Base-by-base conservation (phyloP, 2,113 vertebrate species). In the Pedionomus torquatus region DNA sequence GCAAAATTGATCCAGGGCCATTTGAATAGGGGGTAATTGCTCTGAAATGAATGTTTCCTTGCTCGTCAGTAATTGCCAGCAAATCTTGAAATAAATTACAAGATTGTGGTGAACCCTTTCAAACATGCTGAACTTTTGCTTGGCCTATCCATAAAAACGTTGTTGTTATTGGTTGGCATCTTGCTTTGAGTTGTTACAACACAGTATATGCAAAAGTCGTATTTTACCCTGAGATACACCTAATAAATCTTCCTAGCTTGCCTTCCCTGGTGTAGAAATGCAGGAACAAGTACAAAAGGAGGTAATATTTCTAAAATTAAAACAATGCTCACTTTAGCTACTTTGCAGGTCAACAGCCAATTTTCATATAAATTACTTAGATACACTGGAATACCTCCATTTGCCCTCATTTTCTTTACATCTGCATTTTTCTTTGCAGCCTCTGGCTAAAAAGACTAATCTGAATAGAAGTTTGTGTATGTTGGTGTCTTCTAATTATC, bases 341-440 rank as follows among this genome's bases (percentile, higher is more conserved):
- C 44, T 92, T 92, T 96, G 90, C 58, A 48, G n/a, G 82, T 92
- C 71, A 86, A 55, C 79, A 61, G 37, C 69, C 4, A 0, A 96
- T 98, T 98, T 98, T 95, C 95, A 86, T 97, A 79, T 95, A 96
- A 97, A 96, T 96, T 4, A 95, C 75, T 95, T 81, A 16, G 44
- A 46, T 81, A 35, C 25, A 33, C 37, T 85, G 52, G 93, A 90
- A 87, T 51, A 52, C 70, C 37, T 77, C 48, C 28, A 4, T 86
- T 83, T 76, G 30, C 58, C 87, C 30, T 69, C 52, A 26, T 74
- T 18, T 52, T 55, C 54, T 55, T 44, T 79, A 44, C 64, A 88
- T 96, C 95, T 98, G 58, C 90, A 89, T 78, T 97, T 96, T 94
- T 51, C 66, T 91, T 44, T 75, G 48, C 92, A 93, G 87, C 77